These are phyloP conservation scores for Musca domestica DNA, from an alignment of 1,140 invertebrate species.

Conservation along the genomic window DNA sequence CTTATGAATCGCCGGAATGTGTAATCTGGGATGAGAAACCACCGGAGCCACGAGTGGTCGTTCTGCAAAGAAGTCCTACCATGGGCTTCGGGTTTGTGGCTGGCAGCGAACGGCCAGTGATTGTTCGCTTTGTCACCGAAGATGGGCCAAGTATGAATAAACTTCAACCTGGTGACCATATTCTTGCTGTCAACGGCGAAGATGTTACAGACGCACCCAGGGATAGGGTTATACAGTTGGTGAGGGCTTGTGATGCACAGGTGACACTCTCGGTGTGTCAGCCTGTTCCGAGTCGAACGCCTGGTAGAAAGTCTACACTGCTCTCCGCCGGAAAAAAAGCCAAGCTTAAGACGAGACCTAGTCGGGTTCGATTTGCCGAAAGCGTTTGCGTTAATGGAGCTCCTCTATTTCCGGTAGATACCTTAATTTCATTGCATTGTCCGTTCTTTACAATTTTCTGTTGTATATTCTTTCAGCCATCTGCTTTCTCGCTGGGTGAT, in stretches of 20 bases:
- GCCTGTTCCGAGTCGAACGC: conserved; percentile 69
- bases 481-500: conserved; percentile 73
- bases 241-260: conserved; percentile 73
- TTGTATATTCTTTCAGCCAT: conserved; percentile 58
- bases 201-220: conserved; percentile 80
- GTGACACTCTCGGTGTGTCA: conserved; percentile 81
- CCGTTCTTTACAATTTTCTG: background rate
- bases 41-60: conserved; percentile 74
- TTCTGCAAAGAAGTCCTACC: conserved; percentile 68
- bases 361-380: conserved; percentile 84
- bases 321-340: conserved; percentile 84
- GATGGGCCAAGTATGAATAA: conserved; percentile 87
- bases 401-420: conserved; percentile 66
- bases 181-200: conserved; percentile 84
- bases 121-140: conserved; percentile 82
- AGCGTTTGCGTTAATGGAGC: conserved; percentile 84
- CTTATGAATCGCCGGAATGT: conserved; percentile 72
- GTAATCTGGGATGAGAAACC: conserved; percentile 62
- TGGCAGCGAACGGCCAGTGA: conserved; percentile 85
- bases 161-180: conserved; percentile 85
- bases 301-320: conserved; percentile 73
- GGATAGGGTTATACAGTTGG: conserved; percentile 86
- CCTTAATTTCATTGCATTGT: background rate
- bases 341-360: conserved; percentile 74
- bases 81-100: conserved; percentile 92